Conservation (phyloP, 2,888 invertebrate species). For the Archaeoteleia sp. region DNA sequence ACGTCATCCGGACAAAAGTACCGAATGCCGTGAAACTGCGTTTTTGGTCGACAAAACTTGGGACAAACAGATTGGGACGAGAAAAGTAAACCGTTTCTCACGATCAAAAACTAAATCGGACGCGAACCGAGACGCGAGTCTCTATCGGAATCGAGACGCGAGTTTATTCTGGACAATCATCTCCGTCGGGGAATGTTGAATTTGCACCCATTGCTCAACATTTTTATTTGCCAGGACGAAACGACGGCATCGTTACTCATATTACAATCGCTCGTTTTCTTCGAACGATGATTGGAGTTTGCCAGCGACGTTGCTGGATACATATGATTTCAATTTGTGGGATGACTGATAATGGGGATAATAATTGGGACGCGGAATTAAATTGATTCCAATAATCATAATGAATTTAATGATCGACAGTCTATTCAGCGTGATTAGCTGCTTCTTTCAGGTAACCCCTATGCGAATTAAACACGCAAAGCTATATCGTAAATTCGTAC, state of each 20-base stretch:
- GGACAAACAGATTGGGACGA: constrained; percentile 26
- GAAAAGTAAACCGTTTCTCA: constrained; percentile 26
- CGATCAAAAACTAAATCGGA: constrained; percentile 8
- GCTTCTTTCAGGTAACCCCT: background rate
- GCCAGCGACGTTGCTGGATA: no score
- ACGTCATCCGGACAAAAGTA: constrained; percentile 26
- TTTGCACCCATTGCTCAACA: no score
- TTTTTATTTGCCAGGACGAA: no score
- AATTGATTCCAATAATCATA: constrained; percentile 27
- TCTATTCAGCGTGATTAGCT: constrained; percentile 21
- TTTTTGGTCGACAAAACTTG: constrained; percentile 29
- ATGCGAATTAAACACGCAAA: background rate
- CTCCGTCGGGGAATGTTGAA: no score
- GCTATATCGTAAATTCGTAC: no score
- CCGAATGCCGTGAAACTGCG: constrained; percentile 14
- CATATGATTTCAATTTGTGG: constrained; percentile 18
- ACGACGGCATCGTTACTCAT: no score
- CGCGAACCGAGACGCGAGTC: constrained; percentile 5
- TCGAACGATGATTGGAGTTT: constrained; percentile 10
- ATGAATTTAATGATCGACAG: constrained; percentile 23
- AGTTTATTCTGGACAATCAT: no score
- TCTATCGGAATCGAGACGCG: constrained; percentile 5
- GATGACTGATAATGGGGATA: constrained; percentile 1
- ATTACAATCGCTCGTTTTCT: background rate
- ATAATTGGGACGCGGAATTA: constrained; percentile 22